Conservation (phyloP, 2,888 invertebrate genomes). For the Spisula solida region DNA sequence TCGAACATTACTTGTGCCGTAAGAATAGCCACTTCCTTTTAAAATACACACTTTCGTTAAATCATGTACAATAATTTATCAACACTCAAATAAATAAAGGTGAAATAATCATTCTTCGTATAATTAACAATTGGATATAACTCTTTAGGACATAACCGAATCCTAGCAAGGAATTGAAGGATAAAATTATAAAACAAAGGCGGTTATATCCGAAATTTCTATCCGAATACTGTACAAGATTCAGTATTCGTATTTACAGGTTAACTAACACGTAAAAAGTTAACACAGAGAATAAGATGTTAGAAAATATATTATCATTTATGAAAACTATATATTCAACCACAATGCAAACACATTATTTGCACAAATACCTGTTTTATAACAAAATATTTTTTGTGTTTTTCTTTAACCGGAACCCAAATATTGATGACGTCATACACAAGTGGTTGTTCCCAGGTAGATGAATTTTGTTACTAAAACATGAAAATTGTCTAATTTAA, state of each 20-base stretch:
- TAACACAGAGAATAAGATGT: background rate
- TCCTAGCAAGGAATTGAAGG: no score
- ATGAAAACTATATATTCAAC: background rate
- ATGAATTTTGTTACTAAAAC: background rate
- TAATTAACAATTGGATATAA: no score
- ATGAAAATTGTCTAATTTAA: background rate
- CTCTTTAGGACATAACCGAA: no score
- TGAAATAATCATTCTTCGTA: no score
- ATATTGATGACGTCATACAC: conserved; percentile 36
- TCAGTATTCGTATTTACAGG: background rate
- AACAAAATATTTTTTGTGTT: background rate
- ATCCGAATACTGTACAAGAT: conserved; percentile 18
- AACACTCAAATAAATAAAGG: no score
- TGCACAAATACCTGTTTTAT: background rate
- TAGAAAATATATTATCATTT: background rate
- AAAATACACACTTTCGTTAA: no score
- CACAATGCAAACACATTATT: background rate
- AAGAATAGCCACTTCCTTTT: no score
- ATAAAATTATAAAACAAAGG: no score
- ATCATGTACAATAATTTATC: no score
- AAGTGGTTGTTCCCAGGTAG: background rate
- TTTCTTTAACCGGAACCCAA: conserved; percentile 11
- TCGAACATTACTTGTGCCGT: no score
- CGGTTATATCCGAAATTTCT: background rate
- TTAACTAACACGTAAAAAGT: background rate